Conservation (phyloP, 2,888 invertebrate species). For the Taenaris catops region DNA sequence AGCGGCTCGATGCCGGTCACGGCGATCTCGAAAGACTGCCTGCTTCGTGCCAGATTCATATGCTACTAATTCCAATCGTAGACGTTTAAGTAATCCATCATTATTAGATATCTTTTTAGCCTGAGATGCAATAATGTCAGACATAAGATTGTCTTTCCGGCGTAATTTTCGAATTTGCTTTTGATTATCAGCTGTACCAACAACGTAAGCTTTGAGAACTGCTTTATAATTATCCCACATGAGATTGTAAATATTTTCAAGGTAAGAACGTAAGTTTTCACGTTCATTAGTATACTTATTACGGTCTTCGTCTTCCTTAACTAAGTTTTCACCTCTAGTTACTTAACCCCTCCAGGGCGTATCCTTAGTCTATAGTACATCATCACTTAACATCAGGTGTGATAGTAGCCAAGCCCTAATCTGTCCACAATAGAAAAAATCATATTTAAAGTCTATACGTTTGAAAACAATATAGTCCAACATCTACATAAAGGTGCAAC, state of each 20-base stretch:
- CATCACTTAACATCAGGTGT: too few species aligned
- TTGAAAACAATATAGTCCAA: too few species aligned
- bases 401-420: too few species aligned
- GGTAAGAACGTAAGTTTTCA: constrained; percentile 52
- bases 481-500: too few species aligned
- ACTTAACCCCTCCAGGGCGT: too few species aligned
- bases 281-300: constrained; percentile 47
- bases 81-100: constrained; percentile 48
- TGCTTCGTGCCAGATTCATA: constrained; percentile 69
- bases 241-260: constrained; percentile 53
- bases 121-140: constrained; percentile 65
- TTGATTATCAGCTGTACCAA: constrained; percentile 59
- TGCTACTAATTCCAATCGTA: constrained; percentile 53
- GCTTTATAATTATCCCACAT: constrained; percentile 65
- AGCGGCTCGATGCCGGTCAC: constrained; percentile 55
- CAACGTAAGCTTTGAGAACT: constrained; percentile 53
- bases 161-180: constrained; percentile 59
- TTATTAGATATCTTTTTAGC: constrained; percentile 60
- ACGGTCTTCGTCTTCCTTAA: constrained; percentile 62
- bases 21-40: constrained; percentile 60
- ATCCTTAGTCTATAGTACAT: too few species aligned
- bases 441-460: too few species aligned
- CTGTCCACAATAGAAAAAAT: too few species aligned
- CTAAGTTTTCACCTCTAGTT: constrained; percentile 60
- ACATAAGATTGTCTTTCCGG: constrained; percentile 62